Evolutionary conservation across 2,888 invertebrate species (phyloP), one percentile per base, ranked within the genome.

Genomic region (Iselma pallidipennis): DNA sequence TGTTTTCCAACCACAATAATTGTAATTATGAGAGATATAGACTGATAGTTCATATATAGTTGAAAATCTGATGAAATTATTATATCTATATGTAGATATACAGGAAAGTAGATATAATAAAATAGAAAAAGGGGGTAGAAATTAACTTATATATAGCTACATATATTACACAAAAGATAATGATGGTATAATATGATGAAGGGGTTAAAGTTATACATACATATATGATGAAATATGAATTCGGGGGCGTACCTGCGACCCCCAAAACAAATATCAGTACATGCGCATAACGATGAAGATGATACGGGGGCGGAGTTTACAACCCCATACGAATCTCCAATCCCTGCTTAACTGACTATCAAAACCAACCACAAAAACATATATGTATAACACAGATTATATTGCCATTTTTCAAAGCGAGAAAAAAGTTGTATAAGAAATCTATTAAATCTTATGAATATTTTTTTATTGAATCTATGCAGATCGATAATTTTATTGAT

Each of bases 171-270:
- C 29, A 64, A 64, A 61, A 58, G 64, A 57, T 61, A 64, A 64
- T 64, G 58, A 64, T 61, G 61, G 64, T 49, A 56, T 59, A 60
- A 54, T 59, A 55, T 50, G 48, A 33, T 37, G 28, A 12, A 56
- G 61, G 67, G 67, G 65, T 65, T 61, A 57, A 63, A 69, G 6
- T 37, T 16, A 16, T 16, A 3, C 26, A 26, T 26, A 26, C 4
- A 37, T 16, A 37, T 37, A 68, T 71, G 72, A 74, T 76, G 74
- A 76, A 75, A 74, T 75, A 74, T 75, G 70, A 74, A 67, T 61
- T 71, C 62, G 68, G 71, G 73, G 75, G 74, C 74, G 74, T 74
- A 76, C 76, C 76, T 75, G 75, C 71, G 71, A 68, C 71, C 69
- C 70, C 63, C 53, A 61, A 57, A 37, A 37, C 14, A 33, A n/a